Percentiles rank a stretch among this genome's conserved stretches.
Conservation (phyloP, 2,113 vertebrate genomes). For the Cavia aperea region DNA sequence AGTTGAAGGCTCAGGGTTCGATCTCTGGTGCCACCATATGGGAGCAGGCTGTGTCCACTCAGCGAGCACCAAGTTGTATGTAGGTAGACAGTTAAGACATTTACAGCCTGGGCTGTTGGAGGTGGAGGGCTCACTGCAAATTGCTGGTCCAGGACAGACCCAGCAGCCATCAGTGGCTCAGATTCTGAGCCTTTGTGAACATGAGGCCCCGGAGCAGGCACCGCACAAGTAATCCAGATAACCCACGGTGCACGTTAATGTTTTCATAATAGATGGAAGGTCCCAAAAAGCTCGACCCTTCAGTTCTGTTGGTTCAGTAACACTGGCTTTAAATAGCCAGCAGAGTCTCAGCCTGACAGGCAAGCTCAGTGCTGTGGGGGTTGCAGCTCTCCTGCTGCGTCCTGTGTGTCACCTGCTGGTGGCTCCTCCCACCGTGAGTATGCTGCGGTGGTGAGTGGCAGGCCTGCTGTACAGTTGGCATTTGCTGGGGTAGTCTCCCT, state of each 20-base stretch:
- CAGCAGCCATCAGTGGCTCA: no score
- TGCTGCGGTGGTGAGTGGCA: rapidly evolving
- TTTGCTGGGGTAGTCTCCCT: no score
- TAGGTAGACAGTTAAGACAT: not conserved
- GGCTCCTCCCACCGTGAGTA: not conserved
- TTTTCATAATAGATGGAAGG: not conserved
- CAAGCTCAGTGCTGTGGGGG: not conserved
- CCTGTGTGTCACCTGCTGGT: not conserved
- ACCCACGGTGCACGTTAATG: not conserved
- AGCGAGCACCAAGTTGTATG: not conserved
- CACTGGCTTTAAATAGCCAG: not conserved
- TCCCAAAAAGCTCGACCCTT: not conserved
- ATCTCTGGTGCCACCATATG: no score
- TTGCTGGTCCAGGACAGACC: not conserved
- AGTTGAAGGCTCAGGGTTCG: not conserved
- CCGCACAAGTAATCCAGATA: not conserved
- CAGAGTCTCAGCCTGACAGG: no score
- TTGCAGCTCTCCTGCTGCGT: not conserved
- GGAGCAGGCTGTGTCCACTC: not conserved
- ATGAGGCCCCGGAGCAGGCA: no score
- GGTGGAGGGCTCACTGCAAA: not conserved
- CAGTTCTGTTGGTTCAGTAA: not conserved
- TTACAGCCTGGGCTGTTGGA: not conserved
- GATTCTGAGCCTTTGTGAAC: not conserved
- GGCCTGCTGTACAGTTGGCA: no score